These are phyloP conservation scores for Macrosiphum euphorbiae DNA, from an alignment of 2,888 invertebrate species.

Conservation along the genomic window DNA sequence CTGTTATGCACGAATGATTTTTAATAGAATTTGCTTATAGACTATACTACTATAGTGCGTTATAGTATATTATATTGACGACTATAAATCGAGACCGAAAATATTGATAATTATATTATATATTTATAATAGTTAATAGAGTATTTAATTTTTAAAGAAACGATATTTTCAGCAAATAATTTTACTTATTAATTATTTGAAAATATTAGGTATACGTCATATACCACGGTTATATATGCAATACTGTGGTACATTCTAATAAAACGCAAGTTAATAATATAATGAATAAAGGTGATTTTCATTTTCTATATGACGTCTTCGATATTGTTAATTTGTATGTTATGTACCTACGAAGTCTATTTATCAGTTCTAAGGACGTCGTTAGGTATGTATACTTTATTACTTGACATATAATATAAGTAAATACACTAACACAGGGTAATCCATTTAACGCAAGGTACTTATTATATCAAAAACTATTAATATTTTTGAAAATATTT, in stretches of 20 bases:
- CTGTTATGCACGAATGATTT: constrained; percentile 15
- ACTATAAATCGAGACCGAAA: not conserved
- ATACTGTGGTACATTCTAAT: not conserved
- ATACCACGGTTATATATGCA: not conserved
- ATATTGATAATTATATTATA: not conserved
- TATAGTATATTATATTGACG: not conserved
- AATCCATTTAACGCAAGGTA: too few species aligned
- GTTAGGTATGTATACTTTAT: not conserved
- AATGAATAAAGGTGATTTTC: not conserved
- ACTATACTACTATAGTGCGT: not conserved
- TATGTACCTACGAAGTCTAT: not conserved
- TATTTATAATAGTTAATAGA: not conserved
- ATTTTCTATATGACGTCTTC: not conserved
- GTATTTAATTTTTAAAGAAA: not conserved
- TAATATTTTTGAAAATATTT: too few species aligned
- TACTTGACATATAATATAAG: not conserved
- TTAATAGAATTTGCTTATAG: constrained; percentile 20
- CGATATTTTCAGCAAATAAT: not conserved
- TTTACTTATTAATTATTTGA: not conserved
- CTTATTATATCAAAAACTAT: too few species aligned
- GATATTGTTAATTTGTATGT: not conserved
- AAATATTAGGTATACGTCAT: not conserved
- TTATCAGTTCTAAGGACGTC: not conserved
- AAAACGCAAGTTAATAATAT: not conserved
- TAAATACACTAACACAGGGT: too few species aligned